Evolutionary conservation across 2,888 invertebrate genomes (phyloP), one percentile per base, ranked within the genome.

Genomic region (Drosophila neotestacea): DNA sequence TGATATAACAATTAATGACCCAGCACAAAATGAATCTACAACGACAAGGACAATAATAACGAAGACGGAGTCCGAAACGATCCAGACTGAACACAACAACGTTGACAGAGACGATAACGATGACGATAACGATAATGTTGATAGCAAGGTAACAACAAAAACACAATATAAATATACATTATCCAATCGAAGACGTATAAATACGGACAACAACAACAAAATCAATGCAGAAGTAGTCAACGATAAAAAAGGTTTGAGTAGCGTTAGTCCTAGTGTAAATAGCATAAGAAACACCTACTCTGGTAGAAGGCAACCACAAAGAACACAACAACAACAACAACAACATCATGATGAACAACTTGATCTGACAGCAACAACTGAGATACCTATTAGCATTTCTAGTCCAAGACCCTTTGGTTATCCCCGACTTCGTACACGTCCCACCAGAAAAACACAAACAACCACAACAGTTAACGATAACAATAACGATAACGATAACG

Each of bases 371-470:
- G 60, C 65, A 32, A 67, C 63, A 82, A 82, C 74, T 64, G 75
- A 81, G 59, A 60, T 83, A 56, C 77, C 80, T 65, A 63, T 55
- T 38, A 70, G 50, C 56, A 92, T 94, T 72, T 93, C 93, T 79
- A 94, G 93, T 91, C 93, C 94, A 73, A 91, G 94, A 90, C 94
- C 94, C 27, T 94, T 94, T 86, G 93, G 93, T 86, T 94, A 92
- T 77, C 92, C 93, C 42, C 91, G 93, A 80, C 91, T 93, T 81
- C 92, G 93, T 79, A 92, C 91, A 76, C 92, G 93, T 85, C 93
- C 93, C 62, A 66, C 58, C 63, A 77, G 51, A 16, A 63, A 71
- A 90, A 71, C 60, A 76, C 54, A 73, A 82, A 56, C 59, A 71
- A 79, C 58, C 66, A 70, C 71, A 67, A 83, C 71, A 60, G 64